Evolutionary conservation across 2,113 vertebrate species (phyloP).

Genomic region (Pluvianellus socialis): DNA sequence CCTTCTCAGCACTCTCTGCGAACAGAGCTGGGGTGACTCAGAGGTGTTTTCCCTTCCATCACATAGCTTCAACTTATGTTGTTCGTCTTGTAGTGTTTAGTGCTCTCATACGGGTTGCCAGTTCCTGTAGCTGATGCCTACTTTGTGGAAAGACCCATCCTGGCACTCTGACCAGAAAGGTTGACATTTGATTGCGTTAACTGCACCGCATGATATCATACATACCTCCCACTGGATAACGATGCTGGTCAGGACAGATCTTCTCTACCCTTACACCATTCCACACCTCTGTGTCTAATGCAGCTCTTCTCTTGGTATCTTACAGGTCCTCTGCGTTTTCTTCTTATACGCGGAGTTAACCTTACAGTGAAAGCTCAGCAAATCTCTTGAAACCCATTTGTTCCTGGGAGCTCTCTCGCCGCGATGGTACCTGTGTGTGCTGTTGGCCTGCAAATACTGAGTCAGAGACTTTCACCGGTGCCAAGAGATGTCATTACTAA

Average conservation of each 20-base stretch:
- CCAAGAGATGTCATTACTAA: not conserved
- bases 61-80: accelerated
- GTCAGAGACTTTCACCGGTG: not conserved
- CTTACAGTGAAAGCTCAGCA: not conserved
- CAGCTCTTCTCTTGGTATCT: not conserved
- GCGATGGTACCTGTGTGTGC: not conserved
- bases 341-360: not conserved
- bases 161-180: not conserved
- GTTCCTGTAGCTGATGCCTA: not conserved
- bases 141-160: not conserved
- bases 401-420: not conserved
- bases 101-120: not conserved
- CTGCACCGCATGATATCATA: not conserved
- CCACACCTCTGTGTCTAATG: not conserved
- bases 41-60: not conserved
- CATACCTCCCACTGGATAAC: not conserved
- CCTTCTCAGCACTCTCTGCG: not conserved
- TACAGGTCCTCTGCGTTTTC: not conserved
- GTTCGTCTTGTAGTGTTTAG: not conserved
- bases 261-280: not conserved
- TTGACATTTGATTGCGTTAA: not conserved
- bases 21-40: not conserved
- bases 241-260: not conserved
- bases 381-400: not conserved
- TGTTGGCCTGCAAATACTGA: not conserved